Percentiles rank a stretch among this genome's conserved stretches.
Conservation (phyloP, 2,113 vertebrate genomes). For the Antechinus stuartii region DNA sequence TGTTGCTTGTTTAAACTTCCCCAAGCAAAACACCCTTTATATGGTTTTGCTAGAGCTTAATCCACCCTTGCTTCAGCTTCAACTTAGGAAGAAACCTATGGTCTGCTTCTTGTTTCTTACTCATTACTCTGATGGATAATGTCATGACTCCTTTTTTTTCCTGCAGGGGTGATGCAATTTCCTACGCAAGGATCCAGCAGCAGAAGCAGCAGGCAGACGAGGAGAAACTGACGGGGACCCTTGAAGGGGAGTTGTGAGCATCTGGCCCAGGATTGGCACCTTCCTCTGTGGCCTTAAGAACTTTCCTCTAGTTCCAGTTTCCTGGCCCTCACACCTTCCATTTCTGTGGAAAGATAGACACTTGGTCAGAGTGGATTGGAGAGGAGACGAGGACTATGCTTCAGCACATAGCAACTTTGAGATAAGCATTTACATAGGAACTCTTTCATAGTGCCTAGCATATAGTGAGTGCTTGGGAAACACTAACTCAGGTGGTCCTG, state of each 20-base stretch:
- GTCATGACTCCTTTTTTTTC: constrained; percentile 18
- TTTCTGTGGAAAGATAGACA: neutral
- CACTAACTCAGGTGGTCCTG: neutral
- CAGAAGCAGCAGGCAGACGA: constrained; percentile 93
- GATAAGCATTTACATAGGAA: neutral
- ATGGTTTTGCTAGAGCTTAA: neutral
- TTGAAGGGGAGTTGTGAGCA: constrained; percentile 87
- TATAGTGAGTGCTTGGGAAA: constrained; percentile 1
- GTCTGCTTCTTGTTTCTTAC: neutral
- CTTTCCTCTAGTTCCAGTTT: neutral
- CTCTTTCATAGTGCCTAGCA: neutral
- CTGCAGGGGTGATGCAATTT: constrained; percentile 92
- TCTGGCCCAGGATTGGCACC: neutral
- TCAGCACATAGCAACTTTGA: neutral
- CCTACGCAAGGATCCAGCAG: constrained; percentile 94
- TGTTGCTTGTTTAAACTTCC: neutral
- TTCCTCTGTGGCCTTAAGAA: neutral
- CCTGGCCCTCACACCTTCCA: neutral
- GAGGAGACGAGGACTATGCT: neutral
- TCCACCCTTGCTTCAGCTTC: neutral
- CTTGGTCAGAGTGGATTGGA: neutral
- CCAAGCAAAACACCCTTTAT: neutral
- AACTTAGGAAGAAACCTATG: neutral
- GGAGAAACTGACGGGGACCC: constrained; percentile 86
- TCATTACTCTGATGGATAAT: fast-evolving